phyloP scores from a whole-genome alignment of 2,888 invertebrate species.

The Myopa tessellatipennis region DNA sequence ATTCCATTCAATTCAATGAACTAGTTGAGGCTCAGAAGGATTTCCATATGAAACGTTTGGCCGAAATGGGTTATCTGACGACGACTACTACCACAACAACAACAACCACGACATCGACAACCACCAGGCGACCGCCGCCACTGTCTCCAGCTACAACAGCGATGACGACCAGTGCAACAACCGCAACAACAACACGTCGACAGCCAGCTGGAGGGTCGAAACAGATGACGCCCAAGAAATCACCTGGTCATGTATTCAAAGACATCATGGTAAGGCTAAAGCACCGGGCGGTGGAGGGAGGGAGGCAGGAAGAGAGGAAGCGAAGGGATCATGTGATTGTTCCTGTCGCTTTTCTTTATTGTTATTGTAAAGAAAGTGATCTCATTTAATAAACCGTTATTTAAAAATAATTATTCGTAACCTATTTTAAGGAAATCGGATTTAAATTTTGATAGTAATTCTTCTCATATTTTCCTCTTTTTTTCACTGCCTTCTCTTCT shows the following conservation, averaged over 20 bases:
- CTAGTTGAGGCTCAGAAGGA: conserved; percentile 90
- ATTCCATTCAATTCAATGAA: conserved; percentile 56
- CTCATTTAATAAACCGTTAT: not conserved
- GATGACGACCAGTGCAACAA: conserved; percentile 58
- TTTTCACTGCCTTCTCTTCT: not conserved
- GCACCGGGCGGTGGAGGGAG: not conserved
- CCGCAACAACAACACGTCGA: conserved; percentile 63
- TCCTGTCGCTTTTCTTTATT: too few species aligned
- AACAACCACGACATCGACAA: conserved; percentile 71
- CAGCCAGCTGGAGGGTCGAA: conserved; percentile 64
- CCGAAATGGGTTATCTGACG: conserved; percentile 69
- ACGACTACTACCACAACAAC: conserved; percentile 68
- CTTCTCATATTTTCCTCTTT: not conserved
- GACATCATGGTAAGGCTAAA: conserved; percentile 37
- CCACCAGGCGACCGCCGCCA: conserved; percentile 54
- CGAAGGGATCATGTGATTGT: too few species aligned
- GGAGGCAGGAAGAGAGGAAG: not conserved
- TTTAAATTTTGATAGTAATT: not conserved
- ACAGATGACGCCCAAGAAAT: conserved; percentile 58
- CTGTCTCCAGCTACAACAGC: conserved; percentile 53
- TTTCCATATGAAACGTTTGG: conserved; percentile 77
- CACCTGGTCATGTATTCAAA: conserved; percentile 58
- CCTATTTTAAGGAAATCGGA: not conserved
- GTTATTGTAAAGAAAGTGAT: too few species aligned
- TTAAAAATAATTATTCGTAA: too few species aligned